Evolutionary conservation across 2,888 invertebrate genomes (phyloP).

Genomic region (Drosophila lutescens): DNA sequence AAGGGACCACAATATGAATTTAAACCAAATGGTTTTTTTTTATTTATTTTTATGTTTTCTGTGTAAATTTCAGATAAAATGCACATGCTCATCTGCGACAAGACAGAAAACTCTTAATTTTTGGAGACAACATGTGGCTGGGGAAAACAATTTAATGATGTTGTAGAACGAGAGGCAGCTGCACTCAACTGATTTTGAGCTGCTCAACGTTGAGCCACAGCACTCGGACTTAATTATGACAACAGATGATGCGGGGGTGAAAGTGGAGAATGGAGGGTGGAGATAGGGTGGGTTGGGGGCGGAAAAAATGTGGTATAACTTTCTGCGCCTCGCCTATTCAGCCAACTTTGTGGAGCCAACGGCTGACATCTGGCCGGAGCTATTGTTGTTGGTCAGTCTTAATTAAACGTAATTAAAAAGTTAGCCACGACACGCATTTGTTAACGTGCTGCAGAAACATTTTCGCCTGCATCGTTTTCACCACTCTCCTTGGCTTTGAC

Average conservation of each 20-base stretch:
- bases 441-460: slow-evolving; percentile 46
- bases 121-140: slow-evolving; percentile 59
- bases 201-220: slow-evolving; percentile 22
- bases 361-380: slow-evolving; percentile 30
- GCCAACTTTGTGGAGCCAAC: slow-evolving; percentile 39
- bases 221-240: slow-evolving; percentile 36
- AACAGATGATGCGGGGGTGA: slow-evolving; percentile 26
- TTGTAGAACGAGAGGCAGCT: slow-evolving; percentile 50
- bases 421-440: slow-evolving; percentile 68
- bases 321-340: slow-evolving; percentile 51
- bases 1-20: no score
- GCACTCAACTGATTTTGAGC: slow-evolving; percentile 48
- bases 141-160: slow-evolving; percentile 78
- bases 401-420: slow-evolving; percentile 77
- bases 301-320: slow-evolving; percentile 37
- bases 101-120: slow-evolving; percentile 33
- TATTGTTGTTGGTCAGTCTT: slow-evolving; percentile 50
- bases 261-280: neutral
- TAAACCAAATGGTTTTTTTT: no score
- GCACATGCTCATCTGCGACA: slow-evolving; percentile 12
- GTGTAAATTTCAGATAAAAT: no score
- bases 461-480: slow-evolving; percentile 26
- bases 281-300: neutral
- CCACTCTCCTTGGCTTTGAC: slow-evolving; percentile 26
- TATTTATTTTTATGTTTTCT: no score